Base-by-base conservation (phyloP, 2,113 vertebrate genomes). In the Cephalopholis sonnerati region DNA sequence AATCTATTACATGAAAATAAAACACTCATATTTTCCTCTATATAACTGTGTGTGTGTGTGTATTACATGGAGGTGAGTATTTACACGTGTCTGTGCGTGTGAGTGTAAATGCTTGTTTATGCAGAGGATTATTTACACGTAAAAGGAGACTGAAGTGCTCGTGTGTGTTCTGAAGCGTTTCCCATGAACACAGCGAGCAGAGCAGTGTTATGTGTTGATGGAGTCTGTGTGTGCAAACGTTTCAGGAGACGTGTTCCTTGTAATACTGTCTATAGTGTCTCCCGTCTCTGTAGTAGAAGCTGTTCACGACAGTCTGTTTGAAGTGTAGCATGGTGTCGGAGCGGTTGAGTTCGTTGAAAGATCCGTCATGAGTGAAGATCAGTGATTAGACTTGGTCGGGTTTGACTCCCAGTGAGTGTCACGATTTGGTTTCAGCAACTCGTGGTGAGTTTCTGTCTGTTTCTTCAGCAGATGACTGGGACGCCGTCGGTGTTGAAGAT, bases 401-500 rank as follows among this genome's bases (percentile, higher is more conserved):
- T 7, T 41, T 1, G 27, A 73, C 64, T 76, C 53, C 72, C 5
- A 1, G 12, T 1, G 83, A 61, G 83, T 3, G 16, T 61, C 75
- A 16, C 13, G 3, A 39, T 77, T 70, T 67, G 54, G 59, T 86
- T 68, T 65, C 29, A 16, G 68, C 18, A 15, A 8, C 73, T 41
- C 10, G 0, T 16, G 5, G 18, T 0, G 69, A 50, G 24, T 65
- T 29, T 27, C 18, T 27, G 8, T 44, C 41, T 48, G 5, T 51
- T 36, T 20, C 0, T 88, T 96, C 94, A 99, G 95, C 98, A 99
- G 94, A 99, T 96, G 91, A 99, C 96, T 0, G 98, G 98, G 76
- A 99, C 97, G 2, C 98, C 98, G 0, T 99, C 97, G 0, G 98
- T 99, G 94, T 97, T 99, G 95, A 99, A 99, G 93, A 99, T 99